Evolutionary conservation across 1,140 invertebrate genomes (phyloP), one percentile per base, ranked within the genome.

Genomic region (Panagrolaimus sp.): DNA sequence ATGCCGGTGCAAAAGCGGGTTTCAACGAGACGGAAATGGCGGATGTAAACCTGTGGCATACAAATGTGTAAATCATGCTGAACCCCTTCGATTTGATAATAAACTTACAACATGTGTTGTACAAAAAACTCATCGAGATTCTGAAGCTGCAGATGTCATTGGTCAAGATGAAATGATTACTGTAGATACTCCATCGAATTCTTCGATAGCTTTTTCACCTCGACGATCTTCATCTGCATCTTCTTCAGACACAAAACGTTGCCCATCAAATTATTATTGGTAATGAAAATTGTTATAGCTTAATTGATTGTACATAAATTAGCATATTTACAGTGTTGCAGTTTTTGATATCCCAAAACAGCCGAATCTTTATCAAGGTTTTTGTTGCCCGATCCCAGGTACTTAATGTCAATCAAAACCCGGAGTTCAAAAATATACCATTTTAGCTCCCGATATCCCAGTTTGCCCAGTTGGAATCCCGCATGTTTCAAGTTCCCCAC

Each of bases 41-140:
- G 78, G 78, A 9, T 79, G 78, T 63, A 79, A 80, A 44, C 77
- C 77, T 0, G 71, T 76, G 17, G 68, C 74, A 8, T 75, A 78
- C 47, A 71, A 69, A 43, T 77, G 76, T 45, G 71, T 77, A 2
- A 77, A 77, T 52, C 58, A 71, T 26, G 76, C 68, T 24, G 71
- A 70, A 44, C 76, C 76, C 12, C 43, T 78, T 24, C 69, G 65
- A 43, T 64, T 45, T n/a, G 76, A 74, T 48, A 69, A 69, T n/a
- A 64, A 66, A 3, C 32, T 77, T 3, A 58, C 75, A 6, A 63
- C 58, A 15, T 77, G 76, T 45, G 64, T 44, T 17, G 15, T 45
- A 15, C 17, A 69, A 43, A 71, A 71, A 43, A 71, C 3, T 14
- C 24, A 58, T 24, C 52, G 52, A 58, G 28, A 58, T 58, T 21